phyloP scores from a whole-genome alignment of 2,888 invertebrate genomes.

The Hedychridium roseum region DNA sequence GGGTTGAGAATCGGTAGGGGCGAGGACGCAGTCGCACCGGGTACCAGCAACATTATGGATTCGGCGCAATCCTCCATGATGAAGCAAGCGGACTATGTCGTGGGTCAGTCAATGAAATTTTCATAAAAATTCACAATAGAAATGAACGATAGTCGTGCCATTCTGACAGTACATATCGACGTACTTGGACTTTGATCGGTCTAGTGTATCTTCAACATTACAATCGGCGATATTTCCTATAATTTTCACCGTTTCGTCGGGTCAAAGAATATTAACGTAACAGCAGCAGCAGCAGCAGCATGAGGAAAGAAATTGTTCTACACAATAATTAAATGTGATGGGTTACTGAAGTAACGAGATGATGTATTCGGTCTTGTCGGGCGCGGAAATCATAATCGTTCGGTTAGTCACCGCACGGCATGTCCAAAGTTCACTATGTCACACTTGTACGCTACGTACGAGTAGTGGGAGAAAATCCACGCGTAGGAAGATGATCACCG shows the following conservation, averaged over 20 bases:
- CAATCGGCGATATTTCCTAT: no score
- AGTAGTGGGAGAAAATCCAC: neutral
- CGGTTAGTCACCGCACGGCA: constrained; percentile 22
- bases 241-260: no score
- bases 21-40: constrained; percentile 54
- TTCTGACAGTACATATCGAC: no score
- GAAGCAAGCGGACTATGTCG: constrained; percentile 58
- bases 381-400: constrained; percentile 13
- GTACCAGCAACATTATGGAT: constrained; percentile 47
- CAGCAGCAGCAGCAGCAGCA: no score
- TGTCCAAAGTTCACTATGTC: constrained; percentile 38
- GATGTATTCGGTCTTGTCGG: no score
- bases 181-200: no score
- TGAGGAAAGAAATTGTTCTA: no score
- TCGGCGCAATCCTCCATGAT: constrained; percentile 54
- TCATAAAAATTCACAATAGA: neutral
- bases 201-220: no score
- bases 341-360: no score
- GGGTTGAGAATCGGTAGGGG: constrained; percentile 54
- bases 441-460: constrained; percentile 3
- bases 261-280: no score
- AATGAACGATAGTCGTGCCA: no score
- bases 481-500: neutral
- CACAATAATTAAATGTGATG: no score
- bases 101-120: constrained; percentile 54